Conservation (phyloP, 2,888 invertebrate species). For the Synergus umbraculus region DNA sequence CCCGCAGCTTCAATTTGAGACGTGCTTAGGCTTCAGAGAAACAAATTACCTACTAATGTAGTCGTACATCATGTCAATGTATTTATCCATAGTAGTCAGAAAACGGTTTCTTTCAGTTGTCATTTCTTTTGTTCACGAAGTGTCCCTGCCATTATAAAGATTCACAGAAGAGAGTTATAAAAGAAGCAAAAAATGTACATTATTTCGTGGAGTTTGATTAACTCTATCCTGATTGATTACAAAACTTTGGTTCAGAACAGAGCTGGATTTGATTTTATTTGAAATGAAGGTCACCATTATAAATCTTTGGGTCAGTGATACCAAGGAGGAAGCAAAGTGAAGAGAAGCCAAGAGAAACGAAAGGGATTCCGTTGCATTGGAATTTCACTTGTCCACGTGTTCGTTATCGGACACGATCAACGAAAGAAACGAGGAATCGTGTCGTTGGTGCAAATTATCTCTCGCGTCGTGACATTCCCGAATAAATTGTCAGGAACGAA, state of each 20-base stretch:
- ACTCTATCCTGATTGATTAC: too few species aligned
- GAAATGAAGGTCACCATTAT: constrained; percentile 25
- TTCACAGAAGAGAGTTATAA: background rate
- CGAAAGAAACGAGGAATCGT: constrained; percentile 46
- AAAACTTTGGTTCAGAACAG: too few species aligned
- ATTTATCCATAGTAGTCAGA: background rate
- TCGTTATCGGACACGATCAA: constrained; percentile 38
- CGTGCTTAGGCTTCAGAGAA: constrained; percentile 15
- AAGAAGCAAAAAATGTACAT: background rate
- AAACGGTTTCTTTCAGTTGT: background rate
- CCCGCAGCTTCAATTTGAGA: constrained; percentile 36
- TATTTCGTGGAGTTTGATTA: too few species aligned
- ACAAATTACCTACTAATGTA: constrained; percentile 39
- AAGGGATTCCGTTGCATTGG: constrained; percentile 34
- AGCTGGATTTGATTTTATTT: background rate
- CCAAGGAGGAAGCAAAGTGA: constrained; percentile 25
- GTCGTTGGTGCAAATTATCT: constrained; percentile 46
- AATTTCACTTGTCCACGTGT: constrained; percentile 36
- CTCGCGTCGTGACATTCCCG: constrained; percentile 45
- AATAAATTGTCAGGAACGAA: constrained; percentile 54
- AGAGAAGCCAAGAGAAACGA: constrained; percentile 24
- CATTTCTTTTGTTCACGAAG: constrained; percentile 8
- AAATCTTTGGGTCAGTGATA: constrained; percentile 33
- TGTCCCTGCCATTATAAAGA: background rate
- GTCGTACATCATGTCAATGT: constrained; percentile 32